Evolutionary conservation across 2,888 invertebrate species (phyloP).

Genomic region (Heteromyza rotundicornis): DNA sequence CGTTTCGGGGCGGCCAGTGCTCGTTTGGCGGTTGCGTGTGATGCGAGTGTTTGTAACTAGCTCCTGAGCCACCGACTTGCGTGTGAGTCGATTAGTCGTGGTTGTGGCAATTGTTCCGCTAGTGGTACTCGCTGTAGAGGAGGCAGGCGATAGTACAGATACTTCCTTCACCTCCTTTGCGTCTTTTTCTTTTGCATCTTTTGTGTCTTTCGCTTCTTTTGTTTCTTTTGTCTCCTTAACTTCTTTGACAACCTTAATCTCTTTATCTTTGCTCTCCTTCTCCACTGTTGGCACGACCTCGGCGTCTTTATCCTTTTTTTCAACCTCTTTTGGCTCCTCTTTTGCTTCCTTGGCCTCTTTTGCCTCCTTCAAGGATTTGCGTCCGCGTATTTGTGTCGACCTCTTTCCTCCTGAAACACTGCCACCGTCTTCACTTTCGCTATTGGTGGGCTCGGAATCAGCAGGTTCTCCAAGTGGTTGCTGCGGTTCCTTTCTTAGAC

Average conservation of each 20-base stretch:
- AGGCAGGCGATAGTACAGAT: slow-evolving; percentile 12
- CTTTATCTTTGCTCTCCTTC: not conserved
- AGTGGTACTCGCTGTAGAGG: slow-evolving; percentile 27
- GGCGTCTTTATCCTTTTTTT: not conserved
- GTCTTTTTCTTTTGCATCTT: slow-evolving; percentile 30
- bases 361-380: slow-evolving; percentile 48
- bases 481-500: not conserved
- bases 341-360: not conserved
- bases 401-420: not conserved
- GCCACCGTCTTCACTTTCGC: slow-evolving; percentile 36
- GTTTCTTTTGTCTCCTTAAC: slow-evolving; percentile 40
- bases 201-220: not conserved
- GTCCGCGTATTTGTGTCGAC: slow-evolving; percentile 43
- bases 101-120: slow-evolving; percentile 19
- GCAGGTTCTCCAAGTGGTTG: not conserved
- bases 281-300: not conserved
- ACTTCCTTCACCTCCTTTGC: slow-evolving; percentile 31
- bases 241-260: slow-evolving; percentile 34
- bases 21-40: slow-evolving; percentile 49
- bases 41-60: slow-evolving; percentile 50
- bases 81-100: slow-evolving; percentile 50
- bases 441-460: slow-evolving; percentile 29
- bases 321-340: not conserved
- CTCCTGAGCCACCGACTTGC: slow-evolving; percentile 55
- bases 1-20: slow-evolving; percentile 38